phyloP scores from a whole-genome alignment of 2,113 vertebrate genomes.

The Holacanthus passer region DNA sequence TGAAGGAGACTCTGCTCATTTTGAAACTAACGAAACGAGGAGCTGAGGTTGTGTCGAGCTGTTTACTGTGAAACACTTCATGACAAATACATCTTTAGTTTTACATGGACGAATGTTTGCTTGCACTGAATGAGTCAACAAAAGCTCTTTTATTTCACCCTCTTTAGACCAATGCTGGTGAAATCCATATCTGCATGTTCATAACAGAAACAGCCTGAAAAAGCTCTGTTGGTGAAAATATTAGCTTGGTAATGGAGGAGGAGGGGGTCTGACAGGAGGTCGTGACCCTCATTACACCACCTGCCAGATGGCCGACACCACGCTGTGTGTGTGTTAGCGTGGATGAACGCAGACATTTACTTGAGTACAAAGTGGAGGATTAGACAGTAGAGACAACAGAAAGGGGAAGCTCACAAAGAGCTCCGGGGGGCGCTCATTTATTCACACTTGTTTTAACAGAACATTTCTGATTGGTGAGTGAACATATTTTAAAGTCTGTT shows the following conservation, averaged over 20 bases:
- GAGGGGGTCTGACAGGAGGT: conserved; percentile 65
- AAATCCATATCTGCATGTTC: background rate
- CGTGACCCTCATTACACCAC: conserved; percentile 76
- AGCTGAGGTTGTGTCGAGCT: background rate
- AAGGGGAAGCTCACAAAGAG: background rate
- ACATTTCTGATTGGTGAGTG: too few relatives aligned
- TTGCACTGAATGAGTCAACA: background rate
- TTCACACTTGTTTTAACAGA: too few relatives aligned
- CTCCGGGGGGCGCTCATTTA: background rate
- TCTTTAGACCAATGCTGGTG: background rate
- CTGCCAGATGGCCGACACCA: conserved; percentile 73
- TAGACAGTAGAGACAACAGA: background rate
- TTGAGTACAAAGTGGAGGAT: background rate
- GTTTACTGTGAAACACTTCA: background rate
- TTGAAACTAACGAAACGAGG: background rate
- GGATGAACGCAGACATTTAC: conserved; percentile 33
- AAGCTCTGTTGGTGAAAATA: conserved; percentile 32
- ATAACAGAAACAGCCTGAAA: too few relatives aligned
- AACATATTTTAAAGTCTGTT: too few relatives aligned
- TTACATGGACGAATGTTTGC: background rate
- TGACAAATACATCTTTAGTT: background rate
- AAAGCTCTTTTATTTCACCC: background rate
- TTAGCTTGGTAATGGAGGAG: conserved; percentile 46
- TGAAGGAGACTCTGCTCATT: background rate
- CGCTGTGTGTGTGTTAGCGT: conserved; percentile 20